Conservation (phyloP, 2,888 invertebrate species). For the Papilio demoleus region DNA sequence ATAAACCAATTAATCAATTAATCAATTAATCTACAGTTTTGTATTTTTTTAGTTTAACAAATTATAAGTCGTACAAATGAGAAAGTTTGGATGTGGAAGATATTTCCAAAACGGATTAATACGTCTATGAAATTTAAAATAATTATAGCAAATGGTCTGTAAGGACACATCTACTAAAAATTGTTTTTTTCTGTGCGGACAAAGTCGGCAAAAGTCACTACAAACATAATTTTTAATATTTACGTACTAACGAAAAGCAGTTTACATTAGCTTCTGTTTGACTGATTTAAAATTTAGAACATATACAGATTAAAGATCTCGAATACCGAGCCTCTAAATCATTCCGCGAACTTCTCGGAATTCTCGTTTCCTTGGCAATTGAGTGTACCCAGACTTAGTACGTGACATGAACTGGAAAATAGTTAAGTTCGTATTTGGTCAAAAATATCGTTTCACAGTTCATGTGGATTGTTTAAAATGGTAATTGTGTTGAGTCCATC, state of each 20-base stretch:
- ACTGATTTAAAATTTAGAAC: not conserved
- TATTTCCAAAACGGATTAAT: too few relatives aligned
- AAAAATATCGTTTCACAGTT: slow-evolving; percentile 52
- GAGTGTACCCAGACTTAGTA: slow-evolving; percentile 32
- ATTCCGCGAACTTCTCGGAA: slow-evolving; percentile 36
- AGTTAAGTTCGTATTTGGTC: slow-evolving; percentile 55
- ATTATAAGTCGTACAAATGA: too few relatives aligned
- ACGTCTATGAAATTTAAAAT: too few relatives aligned
- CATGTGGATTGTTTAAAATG: slow-evolving; percentile 57
- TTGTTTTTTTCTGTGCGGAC: too few relatives aligned
- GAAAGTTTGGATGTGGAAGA: too few relatives aligned
- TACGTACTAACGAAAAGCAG: not conserved
- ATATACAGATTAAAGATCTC: slow-evolving; percentile 17
- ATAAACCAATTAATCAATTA: too few relatives aligned
- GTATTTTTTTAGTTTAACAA: too few relatives aligned
- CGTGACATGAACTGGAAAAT: slow-evolving; percentile 47
- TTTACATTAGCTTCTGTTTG: slow-evolving; percentile 1
- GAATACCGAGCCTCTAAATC: slow-evolving; percentile 26
- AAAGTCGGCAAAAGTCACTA: too few relatives aligned
- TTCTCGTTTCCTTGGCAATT: slow-evolving; percentile 39
- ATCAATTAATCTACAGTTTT: too few relatives aligned
- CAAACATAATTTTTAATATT: not conserved
- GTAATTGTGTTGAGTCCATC: slow-evolving; percentile 55
- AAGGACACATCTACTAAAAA: too few relatives aligned
- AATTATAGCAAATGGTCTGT: too few relatives aligned